These are phyloP conservation scores for Percopsis transmontana DNA, from an alignment of 2,113 vertebrate genomes.

Conservation along the genomic window DNA sequence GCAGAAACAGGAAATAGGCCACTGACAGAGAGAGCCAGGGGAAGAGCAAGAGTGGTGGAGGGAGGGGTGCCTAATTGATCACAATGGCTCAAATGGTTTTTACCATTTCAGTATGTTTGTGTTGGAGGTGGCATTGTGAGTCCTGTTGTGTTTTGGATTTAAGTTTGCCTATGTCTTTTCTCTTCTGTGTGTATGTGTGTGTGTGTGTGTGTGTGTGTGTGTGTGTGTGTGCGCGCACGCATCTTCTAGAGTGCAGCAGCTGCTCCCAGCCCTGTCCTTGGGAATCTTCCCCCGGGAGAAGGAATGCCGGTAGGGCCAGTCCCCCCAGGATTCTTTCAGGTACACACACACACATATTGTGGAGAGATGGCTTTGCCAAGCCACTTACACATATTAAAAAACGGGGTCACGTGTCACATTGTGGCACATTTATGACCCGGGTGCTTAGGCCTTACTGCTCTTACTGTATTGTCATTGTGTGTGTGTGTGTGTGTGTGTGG, in stretches of 20 bases:
- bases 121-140: neutral
- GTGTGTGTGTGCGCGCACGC: conserved; percentile 22
- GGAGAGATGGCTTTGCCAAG: neutral
- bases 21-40: conserved; percentile 23
- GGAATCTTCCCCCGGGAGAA: conserved; percentile 96
- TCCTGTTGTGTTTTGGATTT: neutral
- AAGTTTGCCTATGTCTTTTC: conserved; percentile 1
- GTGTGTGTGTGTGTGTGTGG: conserved; percentile 12
- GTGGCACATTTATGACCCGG: conserved; percentile 1
- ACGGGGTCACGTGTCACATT: neutral
- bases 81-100: conserved; percentile 4
- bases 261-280: conserved; percentile 94
- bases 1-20: conserved; percentile 58
- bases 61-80: conserved; percentile 20
- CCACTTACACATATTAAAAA: conserved; percentile 1
- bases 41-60: neutral
- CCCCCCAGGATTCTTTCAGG: conserved; percentile 98
- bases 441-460: neutral
- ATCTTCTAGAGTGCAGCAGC: conserved; percentile 92
- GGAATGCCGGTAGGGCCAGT: conserved; percentile 97
- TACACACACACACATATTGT: conserved; percentile 61
- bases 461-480: neutral
- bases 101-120: too few species aligned
- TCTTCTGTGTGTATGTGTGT: conserved; percentile 6
- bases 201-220: conserved; percentile 25